Base-by-base conservation (phyloP, 2,797 vertebrate genomes). In the Eospalax fontanierii region DNA sequence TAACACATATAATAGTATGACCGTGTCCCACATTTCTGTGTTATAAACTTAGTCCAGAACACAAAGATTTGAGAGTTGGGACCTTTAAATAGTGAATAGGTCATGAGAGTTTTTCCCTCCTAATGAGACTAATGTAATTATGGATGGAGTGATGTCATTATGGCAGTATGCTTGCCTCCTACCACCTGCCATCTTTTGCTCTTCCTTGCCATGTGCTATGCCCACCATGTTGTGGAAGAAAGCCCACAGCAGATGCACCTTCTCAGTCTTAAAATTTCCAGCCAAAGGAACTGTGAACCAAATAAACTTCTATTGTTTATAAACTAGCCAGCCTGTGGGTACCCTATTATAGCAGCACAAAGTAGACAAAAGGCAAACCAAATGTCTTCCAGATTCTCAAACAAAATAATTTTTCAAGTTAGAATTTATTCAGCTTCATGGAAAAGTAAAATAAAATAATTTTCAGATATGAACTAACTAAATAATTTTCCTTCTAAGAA, bases 341-440 rank as follows among this genome's bases (percentile, higher is more conserved):
- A 50, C 35, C 6, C 43, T 38, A n/a, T 54, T 79, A 68, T 4
- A 89, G 87, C 61, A 54, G n/a, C 43, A 66, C 10, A 78, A 50
- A 28, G 16, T 6, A 83, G 61, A 30, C 59, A 66, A 38, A 86
- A 30, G 68, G 50, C 50, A 54, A 2, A 54, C 50, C 28, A 68
- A 59, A 84, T 73, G 33, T 21, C 43, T 66, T 46, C 70, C 22
- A 87, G 61, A 50, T 73, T 40, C 65, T 66, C 16, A 93, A 7
- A 82, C n/a, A 28, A 94, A 93, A 74, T 73, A 40, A 74, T 61
- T 87, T 82, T 87, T 43, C 65, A 87, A 70, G 24, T 46, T 50
- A 79, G 35, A 83, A 78, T 63, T 14, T 38, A 46, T 90, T 54
- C 78, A 76, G 10, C 73, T n/a, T 75, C 46, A 46, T 22, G 22